Base-by-base conservation (phyloP, 2,888 invertebrate species). In the Leptopilina syphax region DNA sequence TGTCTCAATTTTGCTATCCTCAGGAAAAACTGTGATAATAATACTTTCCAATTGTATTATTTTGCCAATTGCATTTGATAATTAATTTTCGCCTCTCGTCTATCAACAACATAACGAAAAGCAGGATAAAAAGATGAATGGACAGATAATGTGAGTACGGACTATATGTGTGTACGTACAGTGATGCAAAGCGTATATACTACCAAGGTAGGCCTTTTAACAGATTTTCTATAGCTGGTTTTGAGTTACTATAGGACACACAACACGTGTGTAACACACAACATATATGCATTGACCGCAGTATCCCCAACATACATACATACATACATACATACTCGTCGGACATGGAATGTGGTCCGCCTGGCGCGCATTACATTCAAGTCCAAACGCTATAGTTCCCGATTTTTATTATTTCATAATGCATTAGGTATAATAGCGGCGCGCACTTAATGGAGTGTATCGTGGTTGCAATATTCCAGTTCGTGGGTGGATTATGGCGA, bases 331-430 rank as follows among this genome's bases (percentile, higher is more conserved):
- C 84, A 87, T 87, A 86, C 88, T 88, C 88, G 87, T 89, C 87
- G 86, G 87, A 90, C 87, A 87, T 89, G 91, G 91, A 91, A 91
- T 91, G 91, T 89, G 90, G 90, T 90, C 90, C 87, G 90, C 87
- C 87, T 84, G 86, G 86, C 84, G 81, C 85, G 50, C 50, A 84
- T 83, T 73, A 73, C 73, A 73, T 70, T 57, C 73, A 73, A 57
- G 54, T 8, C 44, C 44, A 8, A 6, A 8, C 70, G 70, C 87
- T 87, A 87, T 86, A 87, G 85, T 87, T 84, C 84, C 83, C 84
- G 83, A 87, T 89, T 87, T 87, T 86, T 86, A 87, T 88, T 83
- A 87, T 87, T 87, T 87, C 85, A 88, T 88, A 90, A 89, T 88
- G 89, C 89, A 89, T 90, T 89, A 90, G 89, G 88, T 89, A 89